A percentile compares a stretch with the other conserved stretches of the same genome.
Conservation (phyloP, 1,140 invertebrate genomes). For the Carposina sasakii region DNA sequence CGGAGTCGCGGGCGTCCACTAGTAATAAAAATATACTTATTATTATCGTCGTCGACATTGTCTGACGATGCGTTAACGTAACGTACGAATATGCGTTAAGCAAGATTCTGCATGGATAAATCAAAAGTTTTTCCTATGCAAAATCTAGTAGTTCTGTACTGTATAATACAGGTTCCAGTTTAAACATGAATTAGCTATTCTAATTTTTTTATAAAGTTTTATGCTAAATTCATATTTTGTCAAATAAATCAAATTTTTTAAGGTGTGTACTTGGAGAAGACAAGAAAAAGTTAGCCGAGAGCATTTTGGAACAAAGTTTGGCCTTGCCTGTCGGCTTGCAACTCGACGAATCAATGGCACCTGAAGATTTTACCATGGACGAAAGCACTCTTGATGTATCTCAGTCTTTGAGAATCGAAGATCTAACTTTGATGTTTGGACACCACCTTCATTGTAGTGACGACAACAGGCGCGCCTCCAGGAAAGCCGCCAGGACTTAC, state of each 20-base stretch:
- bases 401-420: constrained; percentile 60
- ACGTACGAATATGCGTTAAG: no score
- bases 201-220: not conserved
- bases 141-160: no score
- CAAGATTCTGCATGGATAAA: no score
- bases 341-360: constrained; percentile 60
- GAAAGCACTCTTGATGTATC: constrained; percentile 60
- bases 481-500: constrained; percentile 35
- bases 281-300: constrained; percentile 66
- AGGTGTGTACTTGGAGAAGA: constrained; percentile 69
- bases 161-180: not conserved
- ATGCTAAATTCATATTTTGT: not conserved
- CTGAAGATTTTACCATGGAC: constrained; percentile 62
- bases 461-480: constrained; percentile 32
- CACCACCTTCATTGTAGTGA: constrained; percentile 56
- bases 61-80: no score
- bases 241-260: constrained; percentile 15
- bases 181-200: not conserved
- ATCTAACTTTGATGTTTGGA: constrained; percentile 66
- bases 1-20: no score
- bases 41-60: no score
- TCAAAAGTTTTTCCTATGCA: no score
- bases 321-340: constrained; percentile 63
- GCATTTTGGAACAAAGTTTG: constrained; percentile 67
- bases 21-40: no score